Conservation (phyloP, 2,797 vertebrate genomes). For the Sebastes glaucus region DNA sequence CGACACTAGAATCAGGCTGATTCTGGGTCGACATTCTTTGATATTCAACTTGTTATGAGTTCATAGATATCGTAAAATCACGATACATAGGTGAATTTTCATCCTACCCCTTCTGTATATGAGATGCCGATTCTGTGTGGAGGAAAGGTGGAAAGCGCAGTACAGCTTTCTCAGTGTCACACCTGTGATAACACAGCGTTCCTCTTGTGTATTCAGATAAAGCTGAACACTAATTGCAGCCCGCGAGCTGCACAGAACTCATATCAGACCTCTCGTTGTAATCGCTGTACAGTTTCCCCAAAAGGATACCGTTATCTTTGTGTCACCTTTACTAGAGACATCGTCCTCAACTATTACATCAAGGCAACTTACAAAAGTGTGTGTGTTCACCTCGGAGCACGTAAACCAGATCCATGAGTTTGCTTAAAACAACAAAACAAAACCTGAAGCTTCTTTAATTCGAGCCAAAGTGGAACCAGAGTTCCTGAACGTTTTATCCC, state of each 20-base stretch:
- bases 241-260: constrained; percentile 5
- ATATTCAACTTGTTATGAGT: too few relatives aligned
- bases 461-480: neutral
- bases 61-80: too few relatives aligned
- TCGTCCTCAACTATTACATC: constrained; percentile 13
- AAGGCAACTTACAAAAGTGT: neutral
- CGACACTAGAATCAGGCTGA: too few relatives aligned
- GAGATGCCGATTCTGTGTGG: neutral
- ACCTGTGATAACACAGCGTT: neutral
- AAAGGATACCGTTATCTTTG: neutral
- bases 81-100: too few relatives aligned
- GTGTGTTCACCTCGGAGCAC: neutral
- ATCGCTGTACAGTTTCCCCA: constrained; percentile 6
- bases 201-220: constrained; percentile 12
- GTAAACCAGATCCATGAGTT: too few relatives aligned
- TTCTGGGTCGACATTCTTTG: too few relatives aligned
- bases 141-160: neutral
- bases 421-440: neutral
- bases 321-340: neutral
- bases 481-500: neutral
- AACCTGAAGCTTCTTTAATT: neutral
- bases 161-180: neutral
- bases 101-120: too few relatives aligned
- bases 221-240: neutral
- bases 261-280: neutral